These are phyloP conservation scores for Cephalotes varians DNA, from an alignment of 2,888 invertebrate species.

Conservation along the genomic window DNA sequence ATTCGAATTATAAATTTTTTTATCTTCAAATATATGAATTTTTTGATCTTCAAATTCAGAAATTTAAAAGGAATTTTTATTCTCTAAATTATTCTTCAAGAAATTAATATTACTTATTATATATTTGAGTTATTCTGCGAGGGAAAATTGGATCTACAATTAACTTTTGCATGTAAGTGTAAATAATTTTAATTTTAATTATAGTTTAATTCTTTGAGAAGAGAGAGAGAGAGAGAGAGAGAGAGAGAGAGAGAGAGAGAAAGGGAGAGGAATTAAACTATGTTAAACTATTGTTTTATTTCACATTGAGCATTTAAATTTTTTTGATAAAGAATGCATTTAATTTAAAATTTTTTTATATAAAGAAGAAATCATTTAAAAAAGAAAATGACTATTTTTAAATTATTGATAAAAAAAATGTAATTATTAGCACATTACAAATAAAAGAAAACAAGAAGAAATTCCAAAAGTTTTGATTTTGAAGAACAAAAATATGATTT, in stretches of 20 bases:
- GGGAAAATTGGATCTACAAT: background rate
- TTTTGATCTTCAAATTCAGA: background rate
- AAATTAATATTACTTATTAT: background rate
- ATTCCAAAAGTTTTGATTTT: background rate
- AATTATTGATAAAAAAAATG: background rate
- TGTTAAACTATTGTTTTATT: background rate
- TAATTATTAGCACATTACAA: background rate
- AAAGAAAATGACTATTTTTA: background rate
- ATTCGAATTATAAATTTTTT: background rate
- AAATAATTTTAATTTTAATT: background rate
- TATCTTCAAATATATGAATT: background rate
- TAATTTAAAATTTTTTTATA: too few relatives aligned
- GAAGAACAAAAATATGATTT: background rate
- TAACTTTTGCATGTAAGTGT: background rate
- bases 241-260: too few relatives aligned
- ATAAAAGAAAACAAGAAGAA: background rate
- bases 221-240: too few relatives aligned
- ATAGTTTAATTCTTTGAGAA: background rate
- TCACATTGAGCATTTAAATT: background rate
- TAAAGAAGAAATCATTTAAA: background rate
- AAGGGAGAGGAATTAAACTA: too few relatives aligned
- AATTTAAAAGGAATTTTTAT: background rate
- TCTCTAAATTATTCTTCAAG: background rate
- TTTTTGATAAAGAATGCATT: background rate
- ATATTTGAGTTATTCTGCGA: background rate